These are phyloP conservation scores for Microctenopoma steveboyesi DNA, from an alignment of 2,797 vertebrate species.

Conservation along the genomic window DNA sequence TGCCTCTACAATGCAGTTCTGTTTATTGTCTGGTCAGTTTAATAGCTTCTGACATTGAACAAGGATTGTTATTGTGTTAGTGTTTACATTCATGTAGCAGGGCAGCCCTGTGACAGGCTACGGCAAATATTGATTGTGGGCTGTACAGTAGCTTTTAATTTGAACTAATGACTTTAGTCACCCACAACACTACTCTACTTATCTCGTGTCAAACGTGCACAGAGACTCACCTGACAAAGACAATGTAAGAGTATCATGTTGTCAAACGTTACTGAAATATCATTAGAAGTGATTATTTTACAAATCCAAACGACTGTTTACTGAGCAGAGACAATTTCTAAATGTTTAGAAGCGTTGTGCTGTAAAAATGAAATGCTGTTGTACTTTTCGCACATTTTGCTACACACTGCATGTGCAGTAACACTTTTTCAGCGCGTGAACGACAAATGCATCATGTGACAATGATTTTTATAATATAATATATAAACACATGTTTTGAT, in stretches of 20 bases:
- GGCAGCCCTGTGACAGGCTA: constrained; percentile 21
- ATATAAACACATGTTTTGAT: no score
- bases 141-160: constrained; percentile 27
- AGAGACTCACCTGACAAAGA: background rate
- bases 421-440: no score
- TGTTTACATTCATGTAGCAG: constrained; percentile 38
- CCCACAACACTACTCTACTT: constrained; percentile 7
- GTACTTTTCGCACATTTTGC: no score
- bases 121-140: constrained; percentile 52
- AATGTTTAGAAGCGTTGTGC: no score
- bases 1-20: background rate
- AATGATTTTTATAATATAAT: no score
- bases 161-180: constrained; percentile 40
- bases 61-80: constrained; percentile 27
- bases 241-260: background rate
- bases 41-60: constrained; percentile 21
- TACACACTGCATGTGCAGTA: no score
- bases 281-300: background rate
- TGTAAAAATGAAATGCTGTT: no score
- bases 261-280: background rate
- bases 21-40: constrained; percentile 26
- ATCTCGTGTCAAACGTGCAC: constrained; percentile 6
- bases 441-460: no score
- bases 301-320: no score
- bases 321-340: no score